A percentile compares a stretch with the other conserved stretches of the same genome.
Conservation (phyloP, 1,140 invertebrate genomes). For the Hestina assimilis region DNA sequence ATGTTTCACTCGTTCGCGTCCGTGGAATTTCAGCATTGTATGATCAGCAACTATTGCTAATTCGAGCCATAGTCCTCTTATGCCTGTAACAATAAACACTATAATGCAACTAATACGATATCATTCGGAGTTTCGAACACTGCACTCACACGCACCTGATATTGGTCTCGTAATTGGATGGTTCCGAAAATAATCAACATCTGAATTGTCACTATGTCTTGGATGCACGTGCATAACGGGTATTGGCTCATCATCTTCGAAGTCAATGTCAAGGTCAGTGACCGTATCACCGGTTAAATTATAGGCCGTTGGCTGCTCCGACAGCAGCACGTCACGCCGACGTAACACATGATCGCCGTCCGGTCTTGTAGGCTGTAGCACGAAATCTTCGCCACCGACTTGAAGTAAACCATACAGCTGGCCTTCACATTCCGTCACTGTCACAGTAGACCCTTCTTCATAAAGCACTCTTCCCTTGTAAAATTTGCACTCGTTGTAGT, state of each 20-base stretch:
- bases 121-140: slow-evolving; percentile 14
- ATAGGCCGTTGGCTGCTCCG: slow-evolving; percentile 49
- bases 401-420: slow-evolving; percentile 65
- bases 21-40: slow-evolving; percentile 85
- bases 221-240: slow-evolving; percentile 44
- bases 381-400: slow-evolving; percentile 59
- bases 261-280: slow-evolving; percentile 64
- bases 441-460: slow-evolving; percentile 51
- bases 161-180: slow-evolving; percentile 52
- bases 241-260: slow-evolving; percentile 46
- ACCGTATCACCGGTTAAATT: slow-evolving; percentile 68
- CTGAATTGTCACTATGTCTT: slow-evolving; percentile 41
- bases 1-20: slow-evolving; percentile 81
- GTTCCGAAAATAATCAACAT: slow-evolving; percentile 50
- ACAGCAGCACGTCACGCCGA: slow-evolving; percentile 55
- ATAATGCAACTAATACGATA: slow-evolving; percentile 31
- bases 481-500: slow-evolving; percentile 67
- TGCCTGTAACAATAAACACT: slow-evolving; percentile 61
- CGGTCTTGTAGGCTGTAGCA: slow-evolving; percentile 53
- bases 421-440: slow-evolving; percentile 65
- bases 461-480: slow-evolving; percentile 59
- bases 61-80: slow-evolving; percentile 81
- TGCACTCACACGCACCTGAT: slow-evolving; percentile 56
- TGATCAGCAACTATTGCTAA: slow-evolving; percentile 85
- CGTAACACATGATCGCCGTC: slow-evolving; percentile 52